Conservation (phyloP, 2,113 vertebrate species). For the Chrysochloris asiatica region DNA sequence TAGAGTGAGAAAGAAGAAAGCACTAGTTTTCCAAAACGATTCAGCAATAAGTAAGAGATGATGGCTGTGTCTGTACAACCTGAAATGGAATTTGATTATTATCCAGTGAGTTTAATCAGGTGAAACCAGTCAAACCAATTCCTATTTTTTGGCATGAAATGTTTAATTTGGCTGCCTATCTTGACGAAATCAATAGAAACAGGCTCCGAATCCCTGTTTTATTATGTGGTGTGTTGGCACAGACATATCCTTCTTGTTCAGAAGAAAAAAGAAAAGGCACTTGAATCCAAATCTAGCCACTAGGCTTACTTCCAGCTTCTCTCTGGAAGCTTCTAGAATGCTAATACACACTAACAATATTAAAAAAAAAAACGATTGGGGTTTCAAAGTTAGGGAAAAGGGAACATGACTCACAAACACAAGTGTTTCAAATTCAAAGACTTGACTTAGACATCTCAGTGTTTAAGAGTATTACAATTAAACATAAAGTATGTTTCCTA, state of each 20-base stretch:
- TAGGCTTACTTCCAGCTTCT: slow-evolving; percentile 50
- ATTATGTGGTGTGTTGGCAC: slow-evolving; percentile 64
- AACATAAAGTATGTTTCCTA: not conserved
- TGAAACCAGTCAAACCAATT: slow-evolving; percentile 46
- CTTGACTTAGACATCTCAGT: not conserved
- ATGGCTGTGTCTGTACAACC: not conserved
- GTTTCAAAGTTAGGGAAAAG: slow-evolving; percentile 39
- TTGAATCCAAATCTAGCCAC: slow-evolving; percentile 57
- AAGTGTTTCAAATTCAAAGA: not conserved
- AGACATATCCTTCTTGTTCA: slow-evolving; percentile 41
- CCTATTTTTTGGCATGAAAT: slow-evolving; percentile 66
- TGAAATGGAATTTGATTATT: slow-evolving; percentile 45
- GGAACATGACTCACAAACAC: not conserved
- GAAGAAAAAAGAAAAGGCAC: slow-evolving; percentile 25
- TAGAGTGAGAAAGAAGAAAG: not conserved
- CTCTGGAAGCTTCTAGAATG: slow-evolving; percentile 58
- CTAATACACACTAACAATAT: slow-evolving; percentile 23
- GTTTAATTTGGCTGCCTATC: slow-evolving; percentile 24
- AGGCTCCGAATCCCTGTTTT: slow-evolving; percentile 49
- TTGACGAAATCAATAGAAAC: slow-evolving; percentile 61
- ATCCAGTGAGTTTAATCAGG: slow-evolving; percentile 40
- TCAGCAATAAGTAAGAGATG: not conserved
- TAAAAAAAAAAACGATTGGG: slow-evolving; percentile 33
- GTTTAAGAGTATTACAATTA: not conserved
- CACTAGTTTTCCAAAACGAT: slow-evolving; percentile 13